These are phyloP conservation scores for Ctenicera cuprea DNA, from an alignment of 2,888 invertebrate genomes.

Conservation along the genomic window DNA sequence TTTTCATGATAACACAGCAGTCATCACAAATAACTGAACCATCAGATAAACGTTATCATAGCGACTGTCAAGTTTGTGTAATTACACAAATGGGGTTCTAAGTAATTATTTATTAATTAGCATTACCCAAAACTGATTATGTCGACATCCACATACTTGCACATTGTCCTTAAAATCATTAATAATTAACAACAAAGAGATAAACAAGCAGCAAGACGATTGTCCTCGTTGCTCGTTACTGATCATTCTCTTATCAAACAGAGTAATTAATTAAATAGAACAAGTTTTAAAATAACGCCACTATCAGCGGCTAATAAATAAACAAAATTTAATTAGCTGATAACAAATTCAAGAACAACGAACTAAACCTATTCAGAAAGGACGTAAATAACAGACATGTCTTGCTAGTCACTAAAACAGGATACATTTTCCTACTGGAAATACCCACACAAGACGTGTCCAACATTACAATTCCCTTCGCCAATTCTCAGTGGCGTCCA, in stretches of 20 bases:
- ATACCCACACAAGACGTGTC: constrained; percentile 53
- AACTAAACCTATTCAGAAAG: constrained; percentile 6
- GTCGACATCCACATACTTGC: no score
- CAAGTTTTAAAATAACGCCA: background rate
- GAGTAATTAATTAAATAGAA: background rate
- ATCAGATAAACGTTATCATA: constrained; percentile 10
- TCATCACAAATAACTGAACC: constrained; percentile 9
- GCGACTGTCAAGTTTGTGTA: background rate
- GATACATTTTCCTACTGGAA: constrained; percentile 53
- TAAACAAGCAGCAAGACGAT: no score
- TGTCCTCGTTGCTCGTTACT: no score
- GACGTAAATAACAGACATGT: constrained; percentile 33
- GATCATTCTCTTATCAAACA: background rate
- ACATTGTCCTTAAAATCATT: no score
- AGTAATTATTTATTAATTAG: constrained; percentile 13
- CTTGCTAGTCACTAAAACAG: constrained; percentile 46
- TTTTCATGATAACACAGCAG: constrained; percentile 1
- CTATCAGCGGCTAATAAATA: no score
- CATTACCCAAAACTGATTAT: background rate
- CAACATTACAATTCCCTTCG: constrained; percentile 49
- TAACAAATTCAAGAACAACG: background rate
- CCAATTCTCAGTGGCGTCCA: constrained; percentile 51
- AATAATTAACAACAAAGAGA: no score
- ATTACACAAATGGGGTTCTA: background rate
- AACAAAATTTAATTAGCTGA: constrained; percentile 11